Evolutionary conservation across 2,797 vertebrate species (phyloP).

Genomic region (Sternotherus odoratus): DNA sequence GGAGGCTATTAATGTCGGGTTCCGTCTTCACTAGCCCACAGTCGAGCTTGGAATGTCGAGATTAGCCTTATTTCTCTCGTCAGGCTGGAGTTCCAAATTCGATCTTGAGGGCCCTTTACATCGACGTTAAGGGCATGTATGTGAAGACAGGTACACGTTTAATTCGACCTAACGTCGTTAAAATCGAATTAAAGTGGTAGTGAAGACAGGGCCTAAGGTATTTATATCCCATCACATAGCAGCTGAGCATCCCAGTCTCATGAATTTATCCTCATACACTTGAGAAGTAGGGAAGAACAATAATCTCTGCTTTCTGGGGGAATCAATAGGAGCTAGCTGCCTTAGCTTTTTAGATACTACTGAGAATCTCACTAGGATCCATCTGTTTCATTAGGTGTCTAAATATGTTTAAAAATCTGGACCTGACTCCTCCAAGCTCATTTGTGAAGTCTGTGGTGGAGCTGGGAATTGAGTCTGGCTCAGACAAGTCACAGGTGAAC

Average conservation of each 20-base stretch:
- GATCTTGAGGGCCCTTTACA: too few relatives aligned
- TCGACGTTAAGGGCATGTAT: too few relatives aligned
- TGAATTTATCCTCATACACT: neutral
- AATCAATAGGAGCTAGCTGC: neutral
- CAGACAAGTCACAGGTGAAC: too few relatives aligned
- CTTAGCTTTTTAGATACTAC: neutral
- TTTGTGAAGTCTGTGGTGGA: neutral
- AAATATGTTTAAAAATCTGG: fast-evolving
- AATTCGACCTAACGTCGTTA: too few relatives aligned
- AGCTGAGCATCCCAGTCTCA: neutral
- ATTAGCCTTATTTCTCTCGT: too few relatives aligned
- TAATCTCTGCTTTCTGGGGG: neutral
- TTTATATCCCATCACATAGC: neutral
- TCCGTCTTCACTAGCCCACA: too few relatives aligned
- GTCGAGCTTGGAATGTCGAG: too few relatives aligned
- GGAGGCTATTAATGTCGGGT: too few relatives aligned
- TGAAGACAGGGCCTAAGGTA: too few relatives aligned
- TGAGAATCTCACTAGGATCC: neutral
- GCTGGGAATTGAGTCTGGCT: neutral
- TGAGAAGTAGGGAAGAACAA: neutral
- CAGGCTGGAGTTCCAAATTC: too few relatives aligned
- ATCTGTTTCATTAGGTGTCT: neutral
- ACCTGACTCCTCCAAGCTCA: neutral
- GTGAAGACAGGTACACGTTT: too few relatives aligned
- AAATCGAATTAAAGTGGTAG: too few relatives aligned